Percentiles rank a stretch among this genome's conserved stretches.
Conservation (phyloP, 2,888 invertebrate genomes). For the Ernsta delagoae region DNA sequence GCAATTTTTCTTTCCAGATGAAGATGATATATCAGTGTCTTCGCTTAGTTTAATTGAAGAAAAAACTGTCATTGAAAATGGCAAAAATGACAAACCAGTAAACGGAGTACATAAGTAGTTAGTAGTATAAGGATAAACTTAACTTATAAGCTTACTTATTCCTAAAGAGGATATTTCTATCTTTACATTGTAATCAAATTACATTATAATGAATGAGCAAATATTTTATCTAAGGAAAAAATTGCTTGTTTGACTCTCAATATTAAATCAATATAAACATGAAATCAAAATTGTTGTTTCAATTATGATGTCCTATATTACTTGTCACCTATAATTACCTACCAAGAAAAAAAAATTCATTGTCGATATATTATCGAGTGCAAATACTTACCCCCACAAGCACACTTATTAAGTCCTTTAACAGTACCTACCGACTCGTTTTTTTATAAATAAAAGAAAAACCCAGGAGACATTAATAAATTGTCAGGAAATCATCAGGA, state of each 20-base stretch:
- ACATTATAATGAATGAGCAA: slow-evolving; percentile 12
- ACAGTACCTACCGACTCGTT: too few species aligned
- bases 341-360: too few species aligned
- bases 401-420: too few species aligned
- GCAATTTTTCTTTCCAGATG: slow-evolving; percentile 60
- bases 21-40: slow-evolving; percentile 72
- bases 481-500: too few species aligned
- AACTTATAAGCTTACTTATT: slow-evolving; percentile 32
- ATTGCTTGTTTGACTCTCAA: slow-evolving; percentile 11
- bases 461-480: too few species aligned
- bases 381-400: too few species aligned
- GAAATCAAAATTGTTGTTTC: background rate
- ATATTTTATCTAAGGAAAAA: slow-evolving; percentile 27
- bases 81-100: slow-evolving; percentile 63
- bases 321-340: too few species aligned
- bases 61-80: slow-evolving; percentile 70
- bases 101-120: slow-evolving; percentile 43
- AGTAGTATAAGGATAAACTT: slow-evolving; percentile 23
- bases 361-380: too few species aligned
- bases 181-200: slow-evolving; percentile 34
- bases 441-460: too few species aligned
- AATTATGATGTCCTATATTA: slow-evolving; percentile 21
- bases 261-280: slow-evolving; percentile 14
- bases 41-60: slow-evolving; percentile 69
- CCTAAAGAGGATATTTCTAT: slow-evolving; percentile 15